Conservation (phyloP, 2,113 vertebrate species). For the Martes martes region DNA sequence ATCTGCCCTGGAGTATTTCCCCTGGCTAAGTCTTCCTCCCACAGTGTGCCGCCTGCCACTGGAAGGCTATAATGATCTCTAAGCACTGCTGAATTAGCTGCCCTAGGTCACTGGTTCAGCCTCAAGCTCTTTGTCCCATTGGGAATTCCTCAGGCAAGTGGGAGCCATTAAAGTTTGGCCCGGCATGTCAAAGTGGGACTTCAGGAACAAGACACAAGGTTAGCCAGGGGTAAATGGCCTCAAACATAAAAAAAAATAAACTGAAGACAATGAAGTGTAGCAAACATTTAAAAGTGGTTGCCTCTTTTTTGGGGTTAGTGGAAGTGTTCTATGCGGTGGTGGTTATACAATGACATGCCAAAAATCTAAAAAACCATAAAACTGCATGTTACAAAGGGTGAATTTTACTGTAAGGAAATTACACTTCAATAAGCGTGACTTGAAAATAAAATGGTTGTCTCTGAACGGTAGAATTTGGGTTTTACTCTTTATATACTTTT, state of each 20-base stretch:
- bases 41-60: background rate
- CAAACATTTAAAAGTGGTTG: background rate
- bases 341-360: background rate
- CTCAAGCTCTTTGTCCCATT: background rate
- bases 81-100: background rate
- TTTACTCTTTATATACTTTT: constrained; percentile 25
- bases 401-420: background rate
- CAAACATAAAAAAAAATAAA: background rate
- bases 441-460: constrained; percentile 26
- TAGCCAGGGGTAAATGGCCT: background rate
- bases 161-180: background rate
- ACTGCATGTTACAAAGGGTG: background rate
- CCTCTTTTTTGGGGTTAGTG: background rate
- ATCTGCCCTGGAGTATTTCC: background rate
- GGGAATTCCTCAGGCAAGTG: background rate
- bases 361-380: background rate
- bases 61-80: background rate
- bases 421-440: background rate
- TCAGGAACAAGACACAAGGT: background rate
- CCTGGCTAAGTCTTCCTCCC: background rate
- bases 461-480: background rate
- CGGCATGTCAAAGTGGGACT: background rate
- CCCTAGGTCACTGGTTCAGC: background rate
- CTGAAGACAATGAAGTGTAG: background rate
- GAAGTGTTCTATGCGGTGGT: background rate